phyloP scores from a whole-genome alignment of 2,888 invertebrate genomes.

The Melinopterus prodromus region DNA sequence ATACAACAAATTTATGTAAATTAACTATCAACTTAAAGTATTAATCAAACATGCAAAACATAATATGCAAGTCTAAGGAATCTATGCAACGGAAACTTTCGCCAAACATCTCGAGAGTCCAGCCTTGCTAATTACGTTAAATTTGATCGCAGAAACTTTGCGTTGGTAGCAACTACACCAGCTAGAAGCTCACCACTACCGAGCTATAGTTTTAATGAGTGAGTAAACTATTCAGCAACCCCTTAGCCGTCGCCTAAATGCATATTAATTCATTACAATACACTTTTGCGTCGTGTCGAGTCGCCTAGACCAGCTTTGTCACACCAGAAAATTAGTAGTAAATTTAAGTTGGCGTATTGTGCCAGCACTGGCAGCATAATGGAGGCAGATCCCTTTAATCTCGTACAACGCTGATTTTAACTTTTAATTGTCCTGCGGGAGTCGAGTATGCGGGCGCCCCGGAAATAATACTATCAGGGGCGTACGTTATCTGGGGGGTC shows the following conservation, averaged over 20 bases:
- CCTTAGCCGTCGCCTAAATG: not conserved
- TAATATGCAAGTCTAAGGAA: too few species aligned
- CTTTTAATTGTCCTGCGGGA: conserved; percentile 20
- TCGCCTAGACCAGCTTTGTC: not conserved
- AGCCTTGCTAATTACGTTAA: too few species aligned
- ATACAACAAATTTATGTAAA: too few species aligned
- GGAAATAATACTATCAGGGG: conserved; percentile 17
- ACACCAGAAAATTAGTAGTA: not conserved
- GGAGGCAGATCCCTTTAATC: conserved; percentile 10
- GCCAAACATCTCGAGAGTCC: too few species aligned
- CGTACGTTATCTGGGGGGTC: conserved; percentile 14
- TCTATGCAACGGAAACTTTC: too few species aligned
- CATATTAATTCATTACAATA: conserved; percentile 4
- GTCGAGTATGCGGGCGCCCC: conserved; percentile 1
- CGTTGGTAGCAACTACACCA: too few species aligned
- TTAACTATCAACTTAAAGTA: too few species aligned
- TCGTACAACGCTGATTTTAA: conserved; percentile 14
- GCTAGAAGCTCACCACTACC: not conserved
- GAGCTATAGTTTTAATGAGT: not conserved
- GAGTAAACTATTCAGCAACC: not conserved
- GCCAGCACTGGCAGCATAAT: not conserved
- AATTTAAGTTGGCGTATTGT: not conserved
- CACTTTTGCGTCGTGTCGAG: not conserved
- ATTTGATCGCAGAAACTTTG: too few species aligned
- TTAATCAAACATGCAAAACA: too few species aligned